Evolutionary conservation across 2,888 invertebrate genomes (phyloP), one percentile per base, ranked within the genome.

Genomic region (Amaurobius ferox): DNA sequence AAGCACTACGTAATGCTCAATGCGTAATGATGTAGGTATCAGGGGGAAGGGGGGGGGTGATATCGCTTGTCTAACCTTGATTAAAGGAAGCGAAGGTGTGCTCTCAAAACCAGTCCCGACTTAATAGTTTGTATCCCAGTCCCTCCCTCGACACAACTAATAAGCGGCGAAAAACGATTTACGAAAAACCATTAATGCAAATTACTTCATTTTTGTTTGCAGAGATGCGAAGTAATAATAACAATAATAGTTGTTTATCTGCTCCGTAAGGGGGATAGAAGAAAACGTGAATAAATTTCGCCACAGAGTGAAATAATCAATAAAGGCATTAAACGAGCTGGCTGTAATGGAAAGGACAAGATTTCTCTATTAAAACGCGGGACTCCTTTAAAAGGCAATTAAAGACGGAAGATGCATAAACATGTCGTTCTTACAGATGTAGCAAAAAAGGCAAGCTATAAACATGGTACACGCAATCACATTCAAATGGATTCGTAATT

Each of bases 211-310:
- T 85, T 85, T 85, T 85, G 83, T 85, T 85, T 85, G 83, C 64
- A 70, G 72, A 76, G 81, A 83, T 83, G 81, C 81, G 76, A 76
- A 85, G 83, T 77, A 85, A 85, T 85, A 85, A 85, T 85, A 85
- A 85, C 83, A 85, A 85, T 85, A 85, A 85, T 71, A 85, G 83
- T 85, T 85, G 83, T 85, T 85, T 85, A 85, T 85, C 83, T 77
- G 77, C 83, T 76, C 81, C 81, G 76, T 64, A 72, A 48, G 79
- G 71, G 67, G 67, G 55, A 23, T n/a, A 23, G 55, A 55, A 55
- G 55, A 55, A 55, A 62, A 71, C n/a, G 40, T 30, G 81, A 83
- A 83, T 83, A 83, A 83, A 85, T 85, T 85, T 77, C 83, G 28
- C 70, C 64, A 55, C 81, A 76, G 29, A 83, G 83, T 77, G 77